Evolutionary conservation across 2,113 vertebrate species (phyloP).

Genomic region (rabbit (Oryctolagus cuniculus)): DNA sequence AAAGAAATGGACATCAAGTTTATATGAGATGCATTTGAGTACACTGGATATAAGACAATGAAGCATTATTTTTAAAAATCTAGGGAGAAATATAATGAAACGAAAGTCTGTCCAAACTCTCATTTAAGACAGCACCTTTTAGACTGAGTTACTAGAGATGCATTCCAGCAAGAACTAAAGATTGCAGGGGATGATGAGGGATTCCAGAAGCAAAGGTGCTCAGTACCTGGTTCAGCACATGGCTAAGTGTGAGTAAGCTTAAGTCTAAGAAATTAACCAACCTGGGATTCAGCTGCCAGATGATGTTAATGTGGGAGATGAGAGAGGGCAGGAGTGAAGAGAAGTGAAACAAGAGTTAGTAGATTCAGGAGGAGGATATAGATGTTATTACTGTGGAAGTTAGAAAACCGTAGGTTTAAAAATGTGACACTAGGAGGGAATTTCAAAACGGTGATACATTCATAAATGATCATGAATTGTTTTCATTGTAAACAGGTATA

Average conservation of each 20-base stretch:
- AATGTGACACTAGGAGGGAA: background rate
- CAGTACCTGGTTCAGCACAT: background rate
- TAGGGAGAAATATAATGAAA: slow-evolving; percentile 19
- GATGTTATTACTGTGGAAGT: background rate
- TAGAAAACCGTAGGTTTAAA: background rate
- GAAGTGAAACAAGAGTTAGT: background rate
- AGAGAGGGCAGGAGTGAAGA: background rate
- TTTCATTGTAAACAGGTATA: background rate
- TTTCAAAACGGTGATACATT: background rate
- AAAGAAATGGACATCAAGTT: slow-evolving; percentile 12
- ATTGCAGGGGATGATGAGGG: background rate
- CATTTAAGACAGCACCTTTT: background rate
- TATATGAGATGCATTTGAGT: background rate
- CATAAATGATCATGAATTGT: background rate
- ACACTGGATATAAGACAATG: background rate
- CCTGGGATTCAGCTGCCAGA: slow-evolving; percentile 5
- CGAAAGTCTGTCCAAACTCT: background rate
- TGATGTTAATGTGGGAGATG: background rate
- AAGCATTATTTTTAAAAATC: background rate
- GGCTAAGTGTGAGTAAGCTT: slow-evolving; percentile 3
- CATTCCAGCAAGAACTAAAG: slow-evolving; percentile 8
- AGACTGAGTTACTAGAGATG: background rate
- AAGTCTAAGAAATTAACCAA: background rate
- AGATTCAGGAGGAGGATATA: background rate
- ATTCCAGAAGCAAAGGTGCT: background rate